phyloP scores from a whole-genome alignment of 2,113 vertebrate species.

The Conger conger region DNA sequence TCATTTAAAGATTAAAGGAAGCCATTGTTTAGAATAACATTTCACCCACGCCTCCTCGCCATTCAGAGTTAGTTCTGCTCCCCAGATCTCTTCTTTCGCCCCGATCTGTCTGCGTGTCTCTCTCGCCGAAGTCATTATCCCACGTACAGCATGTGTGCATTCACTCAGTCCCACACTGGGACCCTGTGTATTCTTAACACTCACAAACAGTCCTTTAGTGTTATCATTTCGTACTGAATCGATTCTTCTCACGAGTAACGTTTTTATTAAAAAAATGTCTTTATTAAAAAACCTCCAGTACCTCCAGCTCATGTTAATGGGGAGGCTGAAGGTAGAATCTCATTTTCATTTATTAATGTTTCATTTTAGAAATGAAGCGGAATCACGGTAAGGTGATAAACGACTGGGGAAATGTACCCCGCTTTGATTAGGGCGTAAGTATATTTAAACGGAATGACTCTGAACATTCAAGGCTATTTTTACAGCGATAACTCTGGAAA shows the following conservation, averaged over 20 bases:
- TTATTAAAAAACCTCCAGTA: neutral
- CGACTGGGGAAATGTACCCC: conserved; percentile 54
- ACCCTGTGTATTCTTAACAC: neutral
- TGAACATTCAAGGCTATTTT: conserved; percentile 43
- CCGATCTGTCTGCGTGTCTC: neutral
- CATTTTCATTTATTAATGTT: conserved; percentile 64
- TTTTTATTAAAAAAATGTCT: neutral
- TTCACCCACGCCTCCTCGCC: neutral
- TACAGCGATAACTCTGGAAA: conserved; percentile 53
- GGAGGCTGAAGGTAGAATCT: neutral
- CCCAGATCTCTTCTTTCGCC: neutral
- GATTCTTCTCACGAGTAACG: neutral
- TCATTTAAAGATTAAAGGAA: conserved; percentile 29
- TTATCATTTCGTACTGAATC: neutral
- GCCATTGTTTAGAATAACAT: conserved; percentile 26
- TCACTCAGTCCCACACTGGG: neutral
- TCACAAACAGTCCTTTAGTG: neutral
- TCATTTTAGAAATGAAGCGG: conserved; percentile 61
- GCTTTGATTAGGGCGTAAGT: conserved; percentile 50
- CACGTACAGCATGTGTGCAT: neutral
- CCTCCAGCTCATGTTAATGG: neutral
- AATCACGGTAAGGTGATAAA: conserved; percentile 44
- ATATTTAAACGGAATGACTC: conserved; percentile 50
- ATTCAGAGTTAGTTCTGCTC: conserved; percentile 5
- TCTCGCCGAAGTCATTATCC: neutral